Evolutionary conservation across 2,113 vertebrate genomes (phyloP).

Genomic region (Calidris pugnax): DNA sequence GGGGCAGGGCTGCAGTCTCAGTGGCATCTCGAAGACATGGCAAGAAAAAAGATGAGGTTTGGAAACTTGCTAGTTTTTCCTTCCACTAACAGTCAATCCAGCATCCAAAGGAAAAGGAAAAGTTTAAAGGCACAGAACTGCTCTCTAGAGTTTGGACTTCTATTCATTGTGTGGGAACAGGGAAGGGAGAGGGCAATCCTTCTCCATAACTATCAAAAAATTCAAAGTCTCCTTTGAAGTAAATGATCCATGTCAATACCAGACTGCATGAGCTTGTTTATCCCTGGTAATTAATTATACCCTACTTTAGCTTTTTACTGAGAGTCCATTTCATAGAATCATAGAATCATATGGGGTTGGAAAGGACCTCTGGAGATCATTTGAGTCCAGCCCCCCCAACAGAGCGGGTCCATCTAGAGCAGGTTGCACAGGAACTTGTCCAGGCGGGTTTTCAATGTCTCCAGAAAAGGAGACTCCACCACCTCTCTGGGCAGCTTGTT

Average conservation of each 20-base stretch:
- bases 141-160: neutral
- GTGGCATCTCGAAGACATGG: fast-evolving
- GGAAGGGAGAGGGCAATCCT: neutral
- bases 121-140: neutral
- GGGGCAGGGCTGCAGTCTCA: neutral
- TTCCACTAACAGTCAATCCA: neutral
- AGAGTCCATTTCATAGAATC: too few relatives aligned
- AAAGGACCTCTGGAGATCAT: too few relatives aligned
- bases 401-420: too few relatives aligned
- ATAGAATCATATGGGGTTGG: too few relatives aligned
- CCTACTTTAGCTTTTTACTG: neutral
- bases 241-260: neutral
- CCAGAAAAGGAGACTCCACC: too few relatives aligned
- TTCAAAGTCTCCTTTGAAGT: neutral
- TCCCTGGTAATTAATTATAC: neutral
- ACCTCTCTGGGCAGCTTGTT: too few relatives aligned
- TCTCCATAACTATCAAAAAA: neutral
- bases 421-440: too few relatives aligned
- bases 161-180: fast-evolving
- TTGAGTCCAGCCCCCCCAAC: too few relatives aligned
- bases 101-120: neutral
- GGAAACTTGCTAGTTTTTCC: neutral
- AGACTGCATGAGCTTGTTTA: neutral
- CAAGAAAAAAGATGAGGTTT: neutral
- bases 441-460: too few relatives aligned